These are phyloP conservation scores for Saccopteryx bilineata DNA, from an alignment of 2,113 vertebrate species.

Conservation along the genomic window DNA sequence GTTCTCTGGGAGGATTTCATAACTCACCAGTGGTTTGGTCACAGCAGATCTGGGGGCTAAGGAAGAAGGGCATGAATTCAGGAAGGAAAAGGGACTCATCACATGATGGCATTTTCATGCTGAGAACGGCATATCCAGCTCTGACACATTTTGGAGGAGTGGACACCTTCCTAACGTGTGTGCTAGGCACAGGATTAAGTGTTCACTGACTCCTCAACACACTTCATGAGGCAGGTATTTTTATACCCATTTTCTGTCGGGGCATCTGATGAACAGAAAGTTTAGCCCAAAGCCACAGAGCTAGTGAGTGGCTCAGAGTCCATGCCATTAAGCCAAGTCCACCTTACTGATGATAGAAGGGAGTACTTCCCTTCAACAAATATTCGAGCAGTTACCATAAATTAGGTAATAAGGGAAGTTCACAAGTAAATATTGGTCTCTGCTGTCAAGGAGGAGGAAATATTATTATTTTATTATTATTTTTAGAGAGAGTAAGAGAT, in stretches of 20 bases:
- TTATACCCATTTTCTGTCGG: background rate
- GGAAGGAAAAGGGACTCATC: background rate
- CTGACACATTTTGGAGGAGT: background rate
- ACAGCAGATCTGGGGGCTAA: background rate
- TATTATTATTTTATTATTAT: too few species aligned
- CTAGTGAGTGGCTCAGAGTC: background rate
- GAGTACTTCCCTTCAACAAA: slow-evolving; percentile 21
- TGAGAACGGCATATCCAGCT: background rate
- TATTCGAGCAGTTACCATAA: background rate
- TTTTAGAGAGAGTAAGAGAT: too few species aligned
- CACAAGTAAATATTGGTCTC: slow-evolving; percentile 23
- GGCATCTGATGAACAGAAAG: background rate
- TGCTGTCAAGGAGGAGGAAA: background rate
- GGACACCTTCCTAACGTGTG: too few species aligned
- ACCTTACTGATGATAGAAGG: slow-evolving; percentile 30
- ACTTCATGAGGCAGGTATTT: background rate
- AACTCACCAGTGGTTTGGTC: background rate
- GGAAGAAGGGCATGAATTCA: background rate
- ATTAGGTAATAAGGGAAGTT: background rate
- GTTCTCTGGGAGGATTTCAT: background rate
- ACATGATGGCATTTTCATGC: background rate
- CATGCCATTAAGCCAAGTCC: background rate
- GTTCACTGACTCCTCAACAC: background rate
- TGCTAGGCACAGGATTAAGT: background rate
- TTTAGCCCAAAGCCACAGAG: background rate